Conservation (phyloP, 2,797 vertebrate genomes). For the Chromobotia macracanthus region DNA sequence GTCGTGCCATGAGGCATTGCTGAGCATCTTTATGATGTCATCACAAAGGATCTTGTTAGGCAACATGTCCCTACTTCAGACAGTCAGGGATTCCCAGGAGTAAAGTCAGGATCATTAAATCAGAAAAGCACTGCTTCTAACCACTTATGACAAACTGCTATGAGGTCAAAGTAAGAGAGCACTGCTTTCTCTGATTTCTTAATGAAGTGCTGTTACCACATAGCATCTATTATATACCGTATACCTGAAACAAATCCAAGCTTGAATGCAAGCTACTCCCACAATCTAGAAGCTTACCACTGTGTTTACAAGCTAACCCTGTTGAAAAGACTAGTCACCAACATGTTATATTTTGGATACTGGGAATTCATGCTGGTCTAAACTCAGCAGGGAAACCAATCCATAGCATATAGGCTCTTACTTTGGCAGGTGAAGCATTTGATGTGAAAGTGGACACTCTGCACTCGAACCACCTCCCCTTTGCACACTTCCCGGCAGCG, state of each 20-base stretch:
- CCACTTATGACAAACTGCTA: constrained; percentile 27
- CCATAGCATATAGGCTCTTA: constrained; percentile 71
- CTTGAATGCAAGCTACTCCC: neutral
- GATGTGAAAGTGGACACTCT: constrained; percentile 96
- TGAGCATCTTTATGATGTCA: constrained; percentile 19
- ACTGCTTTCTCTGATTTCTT: constrained; percentile 23
- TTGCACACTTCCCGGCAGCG: constrained; percentile 93
- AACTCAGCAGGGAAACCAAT: neutral
- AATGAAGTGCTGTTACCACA: constrained; percentile 29
- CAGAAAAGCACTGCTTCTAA: constrained; percentile 21
- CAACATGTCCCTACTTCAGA: constrained; percentile 38
- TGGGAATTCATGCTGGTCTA: neutral
- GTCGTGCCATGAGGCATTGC: neutral
- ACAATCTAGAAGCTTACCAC: neutral
- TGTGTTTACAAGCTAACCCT: too few relatives aligned
- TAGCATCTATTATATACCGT: neutral
- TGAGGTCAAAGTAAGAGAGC: constrained; percentile 4
- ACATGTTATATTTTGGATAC: neutral
- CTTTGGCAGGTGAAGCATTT: constrained; percentile 99
- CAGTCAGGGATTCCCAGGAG: constrained; percentile 28
- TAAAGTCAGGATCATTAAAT: constrained; percentile 32
- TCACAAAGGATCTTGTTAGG: constrained; percentile 23
- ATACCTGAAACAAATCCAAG: constrained; percentile 20
- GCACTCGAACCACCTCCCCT: constrained; percentile 96
- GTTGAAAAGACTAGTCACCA: neutral